Evolutionary conservation across 2,113 vertebrate genomes (phyloP).

Genomic region (Melanocharis versteri): DNA sequence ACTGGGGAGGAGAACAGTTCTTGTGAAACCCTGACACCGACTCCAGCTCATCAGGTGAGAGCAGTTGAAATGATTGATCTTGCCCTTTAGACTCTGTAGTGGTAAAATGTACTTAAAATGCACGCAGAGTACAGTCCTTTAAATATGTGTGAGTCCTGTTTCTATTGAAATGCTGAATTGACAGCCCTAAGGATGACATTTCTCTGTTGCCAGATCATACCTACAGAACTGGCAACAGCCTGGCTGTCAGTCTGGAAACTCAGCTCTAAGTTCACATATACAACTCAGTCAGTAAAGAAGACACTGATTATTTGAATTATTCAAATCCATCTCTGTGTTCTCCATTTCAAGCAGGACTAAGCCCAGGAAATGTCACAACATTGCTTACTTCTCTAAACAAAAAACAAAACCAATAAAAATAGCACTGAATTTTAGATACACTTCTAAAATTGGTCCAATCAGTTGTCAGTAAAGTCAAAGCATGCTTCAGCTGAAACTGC

Average conservation of each 20-base stretch:
- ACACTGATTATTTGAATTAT: neutral
- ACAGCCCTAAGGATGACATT: neutral
- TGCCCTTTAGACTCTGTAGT: neutral
- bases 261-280: neutral
- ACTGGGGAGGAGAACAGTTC: neutral
- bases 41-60: neutral
- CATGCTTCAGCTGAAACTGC: neutral
- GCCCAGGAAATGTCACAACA: neutral
- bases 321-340: neutral
- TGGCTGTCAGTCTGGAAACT: neutral
- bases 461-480: neutral
- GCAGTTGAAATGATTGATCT: constrained; percentile 7
- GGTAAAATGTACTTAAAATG: neutral
- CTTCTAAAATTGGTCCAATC: neutral
- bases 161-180: neutral
- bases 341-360: neutral
- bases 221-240: neutral
- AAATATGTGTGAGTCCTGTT: constrained; percentile 7
- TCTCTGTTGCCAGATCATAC: neutral
- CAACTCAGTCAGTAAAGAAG: neutral
- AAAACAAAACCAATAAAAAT: neutral
- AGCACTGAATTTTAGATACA: neutral
- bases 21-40: neutral
- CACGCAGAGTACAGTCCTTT: neutral
- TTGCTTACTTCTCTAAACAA: neutral